Base-by-base conservation (phyloP, 2,888 invertebrate genomes). In the Diarsia mendica region DNA sequence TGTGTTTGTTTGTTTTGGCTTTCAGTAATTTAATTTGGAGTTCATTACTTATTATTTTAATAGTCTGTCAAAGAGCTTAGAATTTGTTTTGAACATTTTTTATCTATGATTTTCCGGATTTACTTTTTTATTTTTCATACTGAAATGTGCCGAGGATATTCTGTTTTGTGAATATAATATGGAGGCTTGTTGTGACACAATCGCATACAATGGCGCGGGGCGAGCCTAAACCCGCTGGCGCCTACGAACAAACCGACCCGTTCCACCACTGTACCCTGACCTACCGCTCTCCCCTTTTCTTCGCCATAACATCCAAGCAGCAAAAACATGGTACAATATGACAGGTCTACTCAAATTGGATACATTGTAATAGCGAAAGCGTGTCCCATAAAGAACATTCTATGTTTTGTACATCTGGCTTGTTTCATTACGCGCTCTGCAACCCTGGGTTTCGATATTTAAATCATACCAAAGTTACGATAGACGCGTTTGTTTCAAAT, bases 301-400 rank as follows among this genome's bases (percentile, higher is more conserved):
- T 88, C 82, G 83, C 75, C 72, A 85, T 67, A 79, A 80, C 78
- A 76, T 83, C 80, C 79, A 87, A 91, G 89, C 87, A 86, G 79
- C 81, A 84, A 81, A 84, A 88, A 79, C 85, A 71, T 81, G 82
- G 86, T 86, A 89, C 83, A 83, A 86, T 87, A 87, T 89, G 89
- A 92, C 87, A 90, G 94, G 83, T 93, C 94, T 89, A 83, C 75
- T 85, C 81, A 92, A 89, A 91, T 88, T 94, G 94, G 94, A 85
- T 91, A 85, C 85, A 83, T 88, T 91, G 90, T 94, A 94, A 94
- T 93, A 94, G 93, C 93, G 88, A 93, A 94, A 94, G 93, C 94
- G 92, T 94, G 95, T 94, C 92, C 90, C 93, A 94, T 94, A 95
- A 94, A 94, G 94, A 94, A 94, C 93, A 93, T 93, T 92, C 91